Base-by-base conservation (phyloP, 2,113 vertebrate genomes). In the Petroica traversi region DNA sequence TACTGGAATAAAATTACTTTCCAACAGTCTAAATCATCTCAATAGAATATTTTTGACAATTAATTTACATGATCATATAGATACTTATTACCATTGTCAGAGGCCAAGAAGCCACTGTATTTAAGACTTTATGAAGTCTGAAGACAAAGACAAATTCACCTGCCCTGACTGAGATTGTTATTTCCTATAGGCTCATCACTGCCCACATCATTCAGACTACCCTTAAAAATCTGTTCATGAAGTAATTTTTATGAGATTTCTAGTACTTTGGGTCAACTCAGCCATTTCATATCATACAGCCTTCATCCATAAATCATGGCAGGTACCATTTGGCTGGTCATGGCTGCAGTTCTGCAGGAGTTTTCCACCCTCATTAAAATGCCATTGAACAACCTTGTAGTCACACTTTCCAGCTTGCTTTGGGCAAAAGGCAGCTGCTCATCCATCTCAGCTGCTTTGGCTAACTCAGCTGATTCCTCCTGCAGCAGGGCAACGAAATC, bases 391-490 rank as follows among this genome's bases (percentile, higher is more conserved):
- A 3, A 48, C 36, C 55, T 54, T 25, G 12, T 71, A 71, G 84
- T 91, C 76, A 81, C 73, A 75, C 43, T 95, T 94, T 95, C 69
- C 85, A 89, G 12, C 19, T 82, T 59, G 36, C 61, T 91, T 75
- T 57, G 77, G 91, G 84, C 63, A 81, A 84, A 89, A 86, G 25
- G 51, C 89, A 92, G 72, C 63, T 83, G 73, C 48, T 85, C 77
- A 82, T 81, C 73, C 69, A 84, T 34, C 71, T 45, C 89, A 57
- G 34, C 63, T 88, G 69, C 84, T 81, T 46, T 5, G 2, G 34
- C 64, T 81, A 62, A 67, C 46, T 45, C 29, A 64, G 15, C 14
- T 68, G 25, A 57, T 54, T 59, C n/a, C 29, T 84, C 41, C 64
- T 59, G 34, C 71, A 84, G 51, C 55, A 38, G 16, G 24, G 51